A percentile compares a stretch with the other conserved stretches of the same genome.
These are phyloP conservation scores for Lycaena phlaeas DNA, from an alignment of 2,888 invertebrate genomes.

Conservation along the genomic window DNA sequence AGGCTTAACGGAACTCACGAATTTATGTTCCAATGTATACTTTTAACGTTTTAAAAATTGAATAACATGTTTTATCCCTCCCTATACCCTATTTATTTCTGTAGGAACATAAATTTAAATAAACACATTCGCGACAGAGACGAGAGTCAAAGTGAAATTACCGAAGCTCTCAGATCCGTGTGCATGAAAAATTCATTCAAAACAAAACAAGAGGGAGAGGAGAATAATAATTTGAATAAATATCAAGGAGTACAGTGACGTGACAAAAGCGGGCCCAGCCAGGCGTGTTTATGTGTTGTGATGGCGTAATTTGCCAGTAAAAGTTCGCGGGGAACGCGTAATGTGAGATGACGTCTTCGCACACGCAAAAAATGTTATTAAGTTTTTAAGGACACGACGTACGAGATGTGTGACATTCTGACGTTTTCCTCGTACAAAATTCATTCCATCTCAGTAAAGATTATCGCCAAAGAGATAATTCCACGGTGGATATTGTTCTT, in stretches of 20 bases:
- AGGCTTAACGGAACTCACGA: background rate
- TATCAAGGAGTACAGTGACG: conserved; percentile 51
- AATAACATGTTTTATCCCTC: conserved; percentile 2
- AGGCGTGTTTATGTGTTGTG: conserved; percentile 58
- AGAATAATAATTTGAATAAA: conserved; percentile 71
- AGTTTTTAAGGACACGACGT: conserved; percentile 42
- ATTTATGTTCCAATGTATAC: background rate
- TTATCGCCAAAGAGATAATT: conserved; percentile 18
- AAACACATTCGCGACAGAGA: conserved; percentile 54
- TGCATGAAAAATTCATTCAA: conserved; percentile 70
- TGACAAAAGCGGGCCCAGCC: conserved; percentile 59
- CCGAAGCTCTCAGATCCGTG: conserved; percentile 57
- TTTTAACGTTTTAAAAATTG: background rate
- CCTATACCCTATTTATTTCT: background rate
- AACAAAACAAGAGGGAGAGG: conserved; percentile 63
- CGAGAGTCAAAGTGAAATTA: conserved; percentile 68
- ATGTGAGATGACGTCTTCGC: conserved; percentile 44
- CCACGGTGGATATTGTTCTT: conserved; percentile 39
- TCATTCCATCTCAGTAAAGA: conserved; percentile 25
- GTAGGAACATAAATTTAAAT: conserved; percentile 37
- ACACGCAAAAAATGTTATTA: conserved; percentile 58
- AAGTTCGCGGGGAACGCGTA: conserved; percentile 37
- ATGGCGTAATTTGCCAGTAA: conserved; percentile 61
- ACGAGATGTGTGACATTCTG: conserved; percentile 33
- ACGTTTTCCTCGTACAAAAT: conserved; percentile 26